phyloP scores from a whole-genome alignment of 2,888 invertebrate genomes.

The Limnephilus marmoratus region DNA sequence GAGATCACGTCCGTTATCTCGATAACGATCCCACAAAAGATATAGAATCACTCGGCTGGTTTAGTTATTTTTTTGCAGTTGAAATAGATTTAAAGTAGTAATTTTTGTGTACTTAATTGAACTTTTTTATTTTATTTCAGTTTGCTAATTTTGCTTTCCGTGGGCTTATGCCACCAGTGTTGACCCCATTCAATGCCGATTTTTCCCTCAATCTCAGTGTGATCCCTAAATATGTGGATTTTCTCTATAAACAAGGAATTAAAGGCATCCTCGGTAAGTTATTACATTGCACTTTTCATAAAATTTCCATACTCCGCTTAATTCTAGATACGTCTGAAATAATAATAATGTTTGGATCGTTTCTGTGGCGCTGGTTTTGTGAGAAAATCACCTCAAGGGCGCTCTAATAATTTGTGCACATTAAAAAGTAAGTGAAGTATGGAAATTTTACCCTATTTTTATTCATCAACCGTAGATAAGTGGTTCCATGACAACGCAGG shows the following conservation, averaged over 20 bases:
- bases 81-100: not conserved
- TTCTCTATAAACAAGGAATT: constrained; percentile 79
- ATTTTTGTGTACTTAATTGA: not conserved
- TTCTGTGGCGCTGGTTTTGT: no score
- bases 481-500: no score
- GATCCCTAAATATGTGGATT: constrained; percentile 82
- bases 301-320: no score
- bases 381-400: no score
- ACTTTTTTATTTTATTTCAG: not conserved
- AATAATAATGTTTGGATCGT: no score
- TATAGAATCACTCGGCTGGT: no score
- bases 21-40: no score
- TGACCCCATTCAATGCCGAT: constrained; percentile 82
- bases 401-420: no score
- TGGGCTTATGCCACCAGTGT: constrained; percentile 84
- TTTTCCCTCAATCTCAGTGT: constrained; percentile 75
- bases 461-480: not conserved
- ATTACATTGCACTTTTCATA: not conserved
- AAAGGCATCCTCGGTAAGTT: constrained; percentile 82
- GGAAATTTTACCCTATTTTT: not conserved
- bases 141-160: constrained; percentile 75
- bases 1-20: no score
- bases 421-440: no score
- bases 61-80: not conserved
- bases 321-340: no score